These are phyloP conservation scores for Epirrita christyi DNA, from an alignment of 2,888 invertebrate species.

Conservation along the genomic window DNA sequence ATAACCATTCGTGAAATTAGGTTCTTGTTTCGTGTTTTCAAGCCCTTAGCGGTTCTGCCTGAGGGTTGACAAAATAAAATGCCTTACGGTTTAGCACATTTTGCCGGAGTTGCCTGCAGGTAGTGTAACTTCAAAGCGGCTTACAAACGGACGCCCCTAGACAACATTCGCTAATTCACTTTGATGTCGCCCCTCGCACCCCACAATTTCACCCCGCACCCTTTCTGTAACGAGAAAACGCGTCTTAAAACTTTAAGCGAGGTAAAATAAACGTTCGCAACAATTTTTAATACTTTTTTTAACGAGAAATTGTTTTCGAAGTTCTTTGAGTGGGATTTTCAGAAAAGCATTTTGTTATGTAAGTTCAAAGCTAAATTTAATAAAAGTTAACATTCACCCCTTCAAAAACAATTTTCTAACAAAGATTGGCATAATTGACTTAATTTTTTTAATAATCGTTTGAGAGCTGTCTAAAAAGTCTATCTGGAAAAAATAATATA, in stretches of 20 bases:
- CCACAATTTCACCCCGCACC: constrained; percentile 45
- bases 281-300: constrained; percentile 70
- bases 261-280: constrained; percentile 71
- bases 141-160: constrained; percentile 82
- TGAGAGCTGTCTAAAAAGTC: no score
- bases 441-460: no score
- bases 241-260: constrained; percentile 77
- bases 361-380: constrained; percentile 40
- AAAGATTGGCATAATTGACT: background rate
- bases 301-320: constrained; percentile 66
- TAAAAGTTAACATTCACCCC: constrained; percentile 37
- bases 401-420: background rate
- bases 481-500: no score
- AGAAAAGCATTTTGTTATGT: constrained; percentile 38
- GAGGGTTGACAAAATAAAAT: constrained; percentile 66
- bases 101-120: constrained; percentile 68
- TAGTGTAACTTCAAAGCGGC: constrained; percentile 80
- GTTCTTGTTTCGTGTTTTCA: constrained; percentile 15
- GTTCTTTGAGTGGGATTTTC: constrained; percentile 55
- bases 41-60: constrained; percentile 18
- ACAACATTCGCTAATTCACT: constrained; percentile 84
- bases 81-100: constrained; percentile 67
- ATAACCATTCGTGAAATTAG: constrained; percentile 25
- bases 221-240: constrained; percentile 74
- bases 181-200: constrained; percentile 75